These are phyloP conservation scores for Heterotis niloticus DNA, from an alignment of 2,113 vertebrate genomes.

Conservation along the genomic window DNA sequence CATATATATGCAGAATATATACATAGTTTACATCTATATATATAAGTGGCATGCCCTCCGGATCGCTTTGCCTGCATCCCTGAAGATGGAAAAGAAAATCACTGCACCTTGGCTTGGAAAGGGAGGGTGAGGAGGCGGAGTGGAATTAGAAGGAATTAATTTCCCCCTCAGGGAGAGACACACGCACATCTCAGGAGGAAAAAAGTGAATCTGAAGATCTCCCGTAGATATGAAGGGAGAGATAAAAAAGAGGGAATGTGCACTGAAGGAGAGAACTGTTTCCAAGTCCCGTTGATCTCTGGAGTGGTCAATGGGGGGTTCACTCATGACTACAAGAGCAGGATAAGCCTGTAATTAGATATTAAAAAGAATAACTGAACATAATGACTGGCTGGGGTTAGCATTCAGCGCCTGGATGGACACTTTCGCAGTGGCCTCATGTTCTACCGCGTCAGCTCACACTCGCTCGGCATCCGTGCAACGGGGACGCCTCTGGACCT, in stretches of 20 bases:
- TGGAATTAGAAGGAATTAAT: conserved; percentile 73
- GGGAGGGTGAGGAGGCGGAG: conserved; percentile 53
- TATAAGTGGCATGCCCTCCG: conserved; percentile 63
- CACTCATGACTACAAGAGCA: background rate
- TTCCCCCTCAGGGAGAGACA: conserved; percentile 67
- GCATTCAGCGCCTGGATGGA: too few relatives aligned
- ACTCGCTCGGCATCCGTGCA: too few relatives aligned
- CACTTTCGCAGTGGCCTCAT: too few relatives aligned
- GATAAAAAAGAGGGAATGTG: background rate
- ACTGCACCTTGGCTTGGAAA: conserved; percentile 67
- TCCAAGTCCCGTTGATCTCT: background rate
- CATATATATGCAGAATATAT: too few relatives aligned
- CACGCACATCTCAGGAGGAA: conserved; percentile 63
- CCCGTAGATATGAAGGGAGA: conserved; percentile 56
- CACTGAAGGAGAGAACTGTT: background rate
- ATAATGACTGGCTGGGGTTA: too few relatives aligned
- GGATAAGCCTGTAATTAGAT: conserved; percentile 9
- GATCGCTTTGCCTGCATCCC: conserved; percentile 64
- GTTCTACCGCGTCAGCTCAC: too few relatives aligned
- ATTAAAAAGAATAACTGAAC: too few relatives aligned
- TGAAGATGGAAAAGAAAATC: conserved; percentile 52
- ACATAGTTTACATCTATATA: too few relatives aligned
- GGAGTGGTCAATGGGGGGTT: background rate
- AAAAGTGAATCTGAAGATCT: conserved; percentile 68
- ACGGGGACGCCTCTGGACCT: too few relatives aligned